Percentiles rank a stretch among this genome's conserved stretches.
phyloP scores from a whole-genome alignment of 1,140 invertebrate genomes.

The Idris sp. region DNA sequence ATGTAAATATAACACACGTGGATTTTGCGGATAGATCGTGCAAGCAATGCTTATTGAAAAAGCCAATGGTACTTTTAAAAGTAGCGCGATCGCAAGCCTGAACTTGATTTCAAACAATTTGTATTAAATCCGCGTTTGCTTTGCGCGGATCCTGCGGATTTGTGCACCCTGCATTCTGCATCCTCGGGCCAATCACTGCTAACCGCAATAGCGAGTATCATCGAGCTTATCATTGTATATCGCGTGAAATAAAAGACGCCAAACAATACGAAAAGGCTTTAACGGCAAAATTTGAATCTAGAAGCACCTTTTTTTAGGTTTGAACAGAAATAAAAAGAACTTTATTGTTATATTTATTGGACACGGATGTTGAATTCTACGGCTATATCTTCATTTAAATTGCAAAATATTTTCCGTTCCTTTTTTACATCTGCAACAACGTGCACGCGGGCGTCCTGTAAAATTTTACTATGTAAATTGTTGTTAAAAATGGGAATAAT shows the following conservation, averaged over 20 bases:
- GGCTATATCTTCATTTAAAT: slow-evolving; percentile 21
- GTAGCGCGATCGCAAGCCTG: slow-evolving; percentile 20
- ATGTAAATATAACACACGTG: slow-evolving; percentile 33
- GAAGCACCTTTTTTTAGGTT: slow-evolving; percentile 1
- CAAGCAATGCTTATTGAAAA: slow-evolving; percentile 28
- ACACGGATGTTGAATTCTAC: too few species aligned
- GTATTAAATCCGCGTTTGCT: slow-evolving; percentile 31
- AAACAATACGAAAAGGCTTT: slow-evolving; percentile 11
- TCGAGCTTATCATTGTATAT: slow-evolving; percentile 6
- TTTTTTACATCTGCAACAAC: not conserved
- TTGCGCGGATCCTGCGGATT: not conserved
- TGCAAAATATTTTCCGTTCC: slow-evolving; percentile 25
- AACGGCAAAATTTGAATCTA: not conserved
- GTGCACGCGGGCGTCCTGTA: too few species aligned
- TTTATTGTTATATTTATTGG: slow-evolving; percentile 14
- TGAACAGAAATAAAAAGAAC: slow-evolving; percentile 3
- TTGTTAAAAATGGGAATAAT: slow-evolving; percentile 5
- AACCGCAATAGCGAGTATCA: slow-evolving; percentile 3
- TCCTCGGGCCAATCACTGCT: slow-evolving; percentile 21
- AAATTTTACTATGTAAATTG: slow-evolving; percentile 17
- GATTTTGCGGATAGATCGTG: slow-evolving; percentile 15
- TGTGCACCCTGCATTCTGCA: not conserved
- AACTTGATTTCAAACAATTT: slow-evolving; percentile 23
- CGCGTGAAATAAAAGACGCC: slow-evolving; percentile 13
- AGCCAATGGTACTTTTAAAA: slow-evolving; percentile 19